Evolutionary conservation across 2,888 invertebrate species (phyloP).

Genomic region (Trissolcus brochymenae): DNA sequence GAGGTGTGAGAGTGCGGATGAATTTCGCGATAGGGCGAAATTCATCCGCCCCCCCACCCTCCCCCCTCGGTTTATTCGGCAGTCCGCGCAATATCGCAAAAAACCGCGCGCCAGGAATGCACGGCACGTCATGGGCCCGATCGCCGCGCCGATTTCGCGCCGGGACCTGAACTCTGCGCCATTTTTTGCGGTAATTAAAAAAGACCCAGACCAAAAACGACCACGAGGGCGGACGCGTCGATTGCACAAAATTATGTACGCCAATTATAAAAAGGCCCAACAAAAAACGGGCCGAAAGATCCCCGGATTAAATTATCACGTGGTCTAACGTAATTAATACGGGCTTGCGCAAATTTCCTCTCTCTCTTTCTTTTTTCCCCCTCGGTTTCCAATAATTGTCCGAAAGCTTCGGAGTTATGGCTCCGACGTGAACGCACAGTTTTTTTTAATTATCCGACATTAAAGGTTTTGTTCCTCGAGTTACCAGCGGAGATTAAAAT

Average conservation of each 20-base stretch:
- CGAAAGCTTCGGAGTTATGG: neutral
- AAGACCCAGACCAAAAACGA: conserved; percentile 41
- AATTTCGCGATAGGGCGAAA: conserved; percentile 58
- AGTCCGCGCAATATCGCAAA: conserved; percentile 47
- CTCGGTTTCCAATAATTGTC: conserved; percentile 3
- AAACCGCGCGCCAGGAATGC: conserved; percentile 48
- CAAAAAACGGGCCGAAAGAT: conserved; percentile 21
- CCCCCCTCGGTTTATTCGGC: conserved; percentile 60
- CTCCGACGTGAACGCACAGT: too few species aligned
- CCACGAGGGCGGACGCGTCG: conserved; percentile 34
- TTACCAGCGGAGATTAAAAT: neutral
- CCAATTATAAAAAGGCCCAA: conserved; percentile 41
- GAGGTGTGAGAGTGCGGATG: conserved; percentile 55
- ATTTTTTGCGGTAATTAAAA: conserved; percentile 46
- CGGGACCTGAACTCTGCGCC: conserved; percentile 17
- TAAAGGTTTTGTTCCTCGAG: neutral
- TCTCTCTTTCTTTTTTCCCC: neutral
- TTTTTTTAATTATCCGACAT: too few species aligned
- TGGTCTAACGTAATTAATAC: conserved; percentile 47
- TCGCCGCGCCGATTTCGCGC: conserved; percentile 36
- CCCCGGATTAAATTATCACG: conserved; percentile 50
- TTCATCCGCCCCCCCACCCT: too few species aligned
- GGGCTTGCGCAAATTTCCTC: conserved; percentile 8
- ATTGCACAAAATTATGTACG: conserved; percentile 49
- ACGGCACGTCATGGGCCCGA: conserved; percentile 46